Evolutionary conservation across 2,113 vertebrate genomes (phyloP), one percentile per base, ranked within the genome.

Genomic region (Zapus hudsonius): DNA sequence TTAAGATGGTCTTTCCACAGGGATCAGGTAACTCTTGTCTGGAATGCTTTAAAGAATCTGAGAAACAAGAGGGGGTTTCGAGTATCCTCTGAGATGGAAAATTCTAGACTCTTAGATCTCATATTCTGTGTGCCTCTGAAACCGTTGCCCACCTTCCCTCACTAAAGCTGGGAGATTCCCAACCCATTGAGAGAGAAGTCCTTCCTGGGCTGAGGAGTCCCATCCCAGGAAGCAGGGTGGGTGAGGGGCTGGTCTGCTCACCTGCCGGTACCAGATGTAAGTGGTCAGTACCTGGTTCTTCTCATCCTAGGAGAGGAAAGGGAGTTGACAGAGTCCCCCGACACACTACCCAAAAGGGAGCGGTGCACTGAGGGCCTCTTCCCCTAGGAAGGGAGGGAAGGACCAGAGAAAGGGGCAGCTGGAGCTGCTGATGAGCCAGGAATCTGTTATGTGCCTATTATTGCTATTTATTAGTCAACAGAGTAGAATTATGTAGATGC

Each of bases 211-310:
- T 31, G 42, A 27, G 31, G 38, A 52, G 47, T 31, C 8, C 27
- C 1, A 22, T 29, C 29, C n/a, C 27, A 86, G 55, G 36, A 66
- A 83, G 17, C 2, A 11, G 7, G 2, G 8, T 3, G 15, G 20
- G 7, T 9, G 4, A 0, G 0, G 0, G 7, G 1, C 13, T 1
- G 36, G 0, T 73, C 17, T 1, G 52, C 97, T 98, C 95, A 99
- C 99, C 99, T 99, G 99, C 94, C 99, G 98, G 97, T 99, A 99
- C 99, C 99, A 99, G 91, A 99, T 98, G 33, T 99, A 99, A 1
- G 99, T 99, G 75, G 99, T 99, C 95, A 99, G 96, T 38, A 99
- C 99, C 95, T 99, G 99, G 95, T 99, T 99, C 98, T 99, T 99
- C 97, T 99, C 99, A 89, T 99, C 99, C 99, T 99, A 97, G 33